Conservation (phyloP, 2,797 vertebrate genomes). For the Dermochelys coriacea region DNA sequence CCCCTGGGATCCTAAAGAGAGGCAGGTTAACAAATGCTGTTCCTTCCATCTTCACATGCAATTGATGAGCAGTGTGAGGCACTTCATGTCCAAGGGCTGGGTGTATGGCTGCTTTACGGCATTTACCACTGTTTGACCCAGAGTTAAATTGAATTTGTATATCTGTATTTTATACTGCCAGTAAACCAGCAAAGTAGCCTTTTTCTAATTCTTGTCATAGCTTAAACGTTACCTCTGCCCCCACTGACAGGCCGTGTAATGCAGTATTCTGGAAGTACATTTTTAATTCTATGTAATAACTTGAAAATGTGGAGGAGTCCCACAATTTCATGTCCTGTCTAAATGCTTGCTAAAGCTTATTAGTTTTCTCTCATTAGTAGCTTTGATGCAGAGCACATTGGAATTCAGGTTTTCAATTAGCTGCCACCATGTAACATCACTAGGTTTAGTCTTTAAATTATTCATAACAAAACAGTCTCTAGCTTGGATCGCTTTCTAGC, state of each 20-base stretch:
- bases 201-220: not conserved
- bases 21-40: not conserved
- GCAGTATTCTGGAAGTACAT: not conserved
- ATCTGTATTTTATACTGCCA: not conserved
- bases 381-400: not conserved
- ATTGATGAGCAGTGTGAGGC: not conserved
- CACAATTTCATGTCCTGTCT: not conserved
- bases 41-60: not conserved
- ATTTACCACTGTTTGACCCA: not conserved
- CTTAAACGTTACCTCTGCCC: not conserved
- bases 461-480: not conserved
- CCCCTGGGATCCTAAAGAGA: not conserved
- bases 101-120: accelerated
- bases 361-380: not conserved
- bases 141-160: not conserved
- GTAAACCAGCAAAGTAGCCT: not conserved
- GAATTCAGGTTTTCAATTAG: not conserved
- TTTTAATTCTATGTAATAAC: not conserved
- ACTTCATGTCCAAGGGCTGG: not conserved
- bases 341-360: not conserved
- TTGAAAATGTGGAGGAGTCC: not conserved
- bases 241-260: not conserved
- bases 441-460: not conserved
- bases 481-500: not conserved
- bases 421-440: accelerated